Evolutionary conservation across 2,113 vertebrate genomes (phyloP), one percentile per base, ranked within the genome.

Genomic region (Synchiropus splendidus): DNA sequence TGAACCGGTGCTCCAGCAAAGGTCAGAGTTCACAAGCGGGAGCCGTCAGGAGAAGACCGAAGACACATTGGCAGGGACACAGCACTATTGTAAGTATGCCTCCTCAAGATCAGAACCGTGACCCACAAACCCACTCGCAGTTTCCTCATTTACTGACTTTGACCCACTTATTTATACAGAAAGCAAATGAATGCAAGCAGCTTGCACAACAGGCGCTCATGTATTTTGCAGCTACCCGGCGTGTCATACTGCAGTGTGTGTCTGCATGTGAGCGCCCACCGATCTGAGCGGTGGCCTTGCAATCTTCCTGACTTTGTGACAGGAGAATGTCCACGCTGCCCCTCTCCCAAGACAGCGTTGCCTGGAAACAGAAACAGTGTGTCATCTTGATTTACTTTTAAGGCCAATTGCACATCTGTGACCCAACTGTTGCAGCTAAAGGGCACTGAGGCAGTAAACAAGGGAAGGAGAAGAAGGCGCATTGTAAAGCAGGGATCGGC

Each of bases 21-120:
- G 61, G 42, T 77, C 64, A 62, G 58, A 74, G 71, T 55, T 70
- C 54, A 58, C 59, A 31, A 58, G 50, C 34, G 64, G 77, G 81
- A 78, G 69, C 65, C 39, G 52, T 64, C 69, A 55, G 62, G 64
- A 48, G 52, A 70, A 75, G 50, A 67, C 54, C 54, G 55, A 70
- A 51, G 58, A 72, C 32, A 39, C 43, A 8, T 58, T 58, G 63
- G 70, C 71, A 61, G 68, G 72, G 58, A 78, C 61, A 44, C 72
- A 63, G 72, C 64, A 40, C 67, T 54, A 58, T 75, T 81, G 84
- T 86, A 54, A 84, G 83, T 84, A 78, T 74, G 40, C 39, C 37
- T 36, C 9, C 16, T 42, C 14, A 33, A 18, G 14, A 40, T 15
- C n/a, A 53, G 15, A 52, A 39, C 17, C 31, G 9, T 46, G 36